Conservation (phyloP, 2,888 invertebrate genomes). For the Megastigmus dorsalis region DNA sequence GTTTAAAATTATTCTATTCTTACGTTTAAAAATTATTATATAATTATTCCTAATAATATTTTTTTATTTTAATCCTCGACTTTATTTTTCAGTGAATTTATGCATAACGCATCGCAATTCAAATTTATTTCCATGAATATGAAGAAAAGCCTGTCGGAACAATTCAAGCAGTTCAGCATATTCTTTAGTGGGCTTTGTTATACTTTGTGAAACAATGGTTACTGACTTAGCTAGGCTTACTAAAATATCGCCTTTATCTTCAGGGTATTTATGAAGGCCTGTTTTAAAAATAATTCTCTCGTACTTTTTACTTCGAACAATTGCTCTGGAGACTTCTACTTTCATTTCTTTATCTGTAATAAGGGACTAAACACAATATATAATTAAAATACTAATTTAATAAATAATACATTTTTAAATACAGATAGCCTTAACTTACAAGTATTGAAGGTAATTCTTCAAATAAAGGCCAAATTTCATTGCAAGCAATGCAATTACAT, state of each 20-base stretch:
- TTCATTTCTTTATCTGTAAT: constrained; percentile 11
- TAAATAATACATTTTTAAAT: background rate
- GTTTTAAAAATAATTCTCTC: constrained; percentile 20
- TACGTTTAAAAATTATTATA: background rate
- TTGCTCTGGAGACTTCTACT: constrained; percentile 47
- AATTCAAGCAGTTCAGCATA: constrained; percentile 77
- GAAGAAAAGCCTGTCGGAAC: constrained; percentile 78
- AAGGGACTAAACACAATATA: background rate
- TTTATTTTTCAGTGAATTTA: too few species aligned
- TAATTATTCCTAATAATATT: background rate
- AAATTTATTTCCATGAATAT: constrained; percentile 71
- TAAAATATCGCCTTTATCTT: constrained; percentile 57
- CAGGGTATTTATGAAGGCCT: constrained; percentile 19
- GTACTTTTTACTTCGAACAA: constrained; percentile 25
- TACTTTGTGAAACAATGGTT: constrained; percentile 60
- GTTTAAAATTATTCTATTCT: background rate
- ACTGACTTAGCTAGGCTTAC: constrained; percentile 58
- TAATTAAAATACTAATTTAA: background rate
- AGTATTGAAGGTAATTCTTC: constrained; percentile 69
- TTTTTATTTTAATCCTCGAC: background rate
- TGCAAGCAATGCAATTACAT: constrained; percentile 87
- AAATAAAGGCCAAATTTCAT: constrained; percentile 81
- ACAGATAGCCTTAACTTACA: constrained; percentile 57
- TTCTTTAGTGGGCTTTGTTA: constrained; percentile 68
- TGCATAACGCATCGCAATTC: constrained; percentile 11